A percentile compares a stretch with the other conserved stretches of the same genome.
Evolutionary conservation across 2,113 vertebrate genomes (phyloP).

Genomic region (Dasyornis broadbenti): DNA sequence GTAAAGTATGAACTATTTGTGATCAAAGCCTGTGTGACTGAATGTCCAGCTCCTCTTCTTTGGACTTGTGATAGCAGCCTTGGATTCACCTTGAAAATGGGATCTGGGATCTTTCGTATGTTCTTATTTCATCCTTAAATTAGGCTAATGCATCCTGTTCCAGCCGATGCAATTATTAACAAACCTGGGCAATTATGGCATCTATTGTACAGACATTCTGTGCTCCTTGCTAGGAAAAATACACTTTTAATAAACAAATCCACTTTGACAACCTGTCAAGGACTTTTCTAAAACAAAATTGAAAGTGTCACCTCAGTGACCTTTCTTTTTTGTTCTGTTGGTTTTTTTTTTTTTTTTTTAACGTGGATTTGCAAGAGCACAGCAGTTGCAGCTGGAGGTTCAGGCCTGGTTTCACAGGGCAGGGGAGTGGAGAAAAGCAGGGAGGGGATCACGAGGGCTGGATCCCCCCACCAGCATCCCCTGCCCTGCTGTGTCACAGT

Average conservation of each 20-base stretch:
- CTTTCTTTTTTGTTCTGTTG: neutral
- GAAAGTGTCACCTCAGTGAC: neutral
- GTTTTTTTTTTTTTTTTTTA: neutral
- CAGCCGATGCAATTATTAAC: neutral
- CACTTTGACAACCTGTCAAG: neutral
- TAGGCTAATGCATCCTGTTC: neutral
- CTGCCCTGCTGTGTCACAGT: neutral
- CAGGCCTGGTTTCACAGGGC: neutral
- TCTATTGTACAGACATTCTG: neutral
- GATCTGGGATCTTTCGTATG: neutral
- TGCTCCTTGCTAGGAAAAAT: neutral
- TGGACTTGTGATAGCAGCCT: neutral
- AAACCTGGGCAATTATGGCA: neutral
- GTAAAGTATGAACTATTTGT: neutral
- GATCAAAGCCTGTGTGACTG: neutral
- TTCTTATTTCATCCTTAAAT: neutral
- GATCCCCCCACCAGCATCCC: neutral
- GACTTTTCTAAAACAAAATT: neutral
- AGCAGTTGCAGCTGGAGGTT: neutral
- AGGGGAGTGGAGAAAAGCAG: neutral
- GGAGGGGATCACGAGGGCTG: neutral
- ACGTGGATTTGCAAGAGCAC: neutral
- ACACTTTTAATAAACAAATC: neutral
- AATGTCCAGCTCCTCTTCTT: neutral
- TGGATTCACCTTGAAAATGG: neutral